Percentiles rank a stretch among this genome's conserved stretches.
Evolutionary conservation across 1,140 invertebrate species (phyloP).

Genomic region (Temnothorax curvispinosus): DNA sequence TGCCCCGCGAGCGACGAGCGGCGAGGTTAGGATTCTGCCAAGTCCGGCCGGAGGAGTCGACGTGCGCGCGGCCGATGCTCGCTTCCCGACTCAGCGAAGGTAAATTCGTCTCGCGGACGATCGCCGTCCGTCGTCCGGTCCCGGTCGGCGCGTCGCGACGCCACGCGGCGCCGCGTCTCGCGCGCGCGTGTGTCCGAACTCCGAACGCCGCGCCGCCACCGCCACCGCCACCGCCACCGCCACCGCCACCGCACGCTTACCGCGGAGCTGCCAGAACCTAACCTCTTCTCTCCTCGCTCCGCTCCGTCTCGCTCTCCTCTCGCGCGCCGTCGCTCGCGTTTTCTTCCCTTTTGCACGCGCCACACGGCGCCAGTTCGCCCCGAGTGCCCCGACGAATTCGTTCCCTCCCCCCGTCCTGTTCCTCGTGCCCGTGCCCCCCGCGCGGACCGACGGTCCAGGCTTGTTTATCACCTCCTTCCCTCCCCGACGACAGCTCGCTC

Average conservation of each 20-base stretch:
- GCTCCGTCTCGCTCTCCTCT: not conserved
- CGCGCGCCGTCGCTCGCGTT: not conserved
- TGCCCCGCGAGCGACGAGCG: not conserved
- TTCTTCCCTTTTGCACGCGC: no score
- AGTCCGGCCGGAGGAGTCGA: constrained; percentile 67
- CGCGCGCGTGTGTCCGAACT: not conserved
- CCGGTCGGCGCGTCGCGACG: not conserved
- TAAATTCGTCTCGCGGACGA: constrained; percentile 56
- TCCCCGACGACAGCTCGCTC: not conserved
- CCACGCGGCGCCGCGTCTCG: constrained; percentile 4
- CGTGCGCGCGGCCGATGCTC: constrained; percentile 71
- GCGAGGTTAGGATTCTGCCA: constrained; percentile 80
- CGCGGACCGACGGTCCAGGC: not conserved
- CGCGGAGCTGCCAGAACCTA: constrained; percentile 4
- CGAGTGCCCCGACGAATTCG: no score
- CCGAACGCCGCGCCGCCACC: constrained; percentile 56
- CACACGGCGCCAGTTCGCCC: no score
- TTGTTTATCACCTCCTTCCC: constrained; percentile 16
- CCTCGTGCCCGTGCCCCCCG: not conserved
- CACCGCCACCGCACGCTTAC: constrained; percentile 51
- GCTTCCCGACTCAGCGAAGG: constrained; percentile 59
- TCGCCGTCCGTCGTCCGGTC: not conserved
- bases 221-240: constrained; percentile 48
- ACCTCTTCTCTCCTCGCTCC: constrained; percentile 12
- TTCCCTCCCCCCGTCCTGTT: no score